Conservation (phyloP, 2,113 vertebrate genomes). For the Brachypteracias leptosomus region DNA sequence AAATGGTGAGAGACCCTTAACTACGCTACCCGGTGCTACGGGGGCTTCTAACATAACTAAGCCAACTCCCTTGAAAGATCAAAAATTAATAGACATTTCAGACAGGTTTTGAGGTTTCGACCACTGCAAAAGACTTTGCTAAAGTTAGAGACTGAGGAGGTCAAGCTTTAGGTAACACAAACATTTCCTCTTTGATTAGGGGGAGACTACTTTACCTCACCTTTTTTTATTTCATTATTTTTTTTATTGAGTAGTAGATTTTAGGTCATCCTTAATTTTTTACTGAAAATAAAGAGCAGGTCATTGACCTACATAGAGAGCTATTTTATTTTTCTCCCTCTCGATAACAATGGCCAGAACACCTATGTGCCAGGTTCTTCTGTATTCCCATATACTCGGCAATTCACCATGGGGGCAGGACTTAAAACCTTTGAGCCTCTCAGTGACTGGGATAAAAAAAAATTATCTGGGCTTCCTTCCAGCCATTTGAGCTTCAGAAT, state of each 20-base stretch:
- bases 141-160: constrained; percentile 71
- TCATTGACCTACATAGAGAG: constrained; percentile 79
- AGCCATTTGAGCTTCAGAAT: constrained; percentile 78
- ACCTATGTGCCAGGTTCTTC: constrained; percentile 70
- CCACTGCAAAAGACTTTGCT: constrained; percentile 69
- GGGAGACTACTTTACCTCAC: constrained; percentile 65
- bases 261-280: constrained; percentile 81
- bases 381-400: constrained; percentile 65
- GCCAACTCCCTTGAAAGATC: constrained; percentile 65
- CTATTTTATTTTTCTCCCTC: constrained; percentile 74
- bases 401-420: constrained; percentile 75
- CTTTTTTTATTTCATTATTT: background rate
- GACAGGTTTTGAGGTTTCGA: constrained; percentile 62
- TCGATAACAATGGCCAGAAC: constrained; percentile 75
- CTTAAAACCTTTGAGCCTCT: constrained; percentile 80
- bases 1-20: constrained; percentile 47
- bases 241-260: constrained; percentile 69
- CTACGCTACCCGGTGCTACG: background rate
- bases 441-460: constrained; percentile 78
- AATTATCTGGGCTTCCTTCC: constrained; percentile 77
- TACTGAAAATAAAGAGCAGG: constrained; percentile 73
- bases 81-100: constrained; percentile 75
- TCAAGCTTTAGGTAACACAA: constrained; percentile 73
- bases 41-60: constrained; percentile 55
- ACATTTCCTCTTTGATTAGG: constrained; percentile 74